Conservation (phyloP, 2,888 invertebrate genomes). For the Ochlodes sylvanus region DNA sequence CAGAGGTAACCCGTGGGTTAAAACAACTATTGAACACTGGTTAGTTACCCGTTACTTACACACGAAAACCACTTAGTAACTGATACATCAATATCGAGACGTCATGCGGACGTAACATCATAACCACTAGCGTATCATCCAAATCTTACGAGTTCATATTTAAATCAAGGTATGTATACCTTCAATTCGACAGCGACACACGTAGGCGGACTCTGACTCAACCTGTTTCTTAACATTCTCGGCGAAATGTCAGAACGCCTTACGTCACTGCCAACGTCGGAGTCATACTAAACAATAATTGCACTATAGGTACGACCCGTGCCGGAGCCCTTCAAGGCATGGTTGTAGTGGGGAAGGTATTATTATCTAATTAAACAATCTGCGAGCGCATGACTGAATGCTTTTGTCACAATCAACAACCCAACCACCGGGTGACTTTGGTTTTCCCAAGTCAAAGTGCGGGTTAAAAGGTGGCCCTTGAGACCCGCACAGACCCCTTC, state of each 20-base stretch:
- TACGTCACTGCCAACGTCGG: slow-evolving; percentile 29
- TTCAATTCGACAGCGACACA: slow-evolving; percentile 44
- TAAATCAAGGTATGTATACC: slow-evolving; percentile 44
- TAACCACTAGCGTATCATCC: slow-evolving; percentile 37
- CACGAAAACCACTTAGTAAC: too few species aligned
- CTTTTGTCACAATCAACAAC: background rate
- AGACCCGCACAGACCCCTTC: too few species aligned
- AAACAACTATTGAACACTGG: too few species aligned
- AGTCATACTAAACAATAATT: slow-evolving; percentile 14
- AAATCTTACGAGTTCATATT: slow-evolving; percentile 44
- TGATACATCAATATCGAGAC: too few species aligned
- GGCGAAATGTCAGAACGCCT: slow-evolving; percentile 39
- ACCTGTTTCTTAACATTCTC: slow-evolving; percentile 41
- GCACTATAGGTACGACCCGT: background rate
- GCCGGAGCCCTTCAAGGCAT: slow-evolving; percentile 6
- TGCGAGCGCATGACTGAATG: slow-evolving; percentile 6
- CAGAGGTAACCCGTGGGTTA: too few species aligned
- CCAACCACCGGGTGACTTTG: too few species aligned
- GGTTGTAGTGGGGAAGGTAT: slow-evolving; percentile 5
- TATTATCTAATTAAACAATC: slow-evolving; percentile 3
- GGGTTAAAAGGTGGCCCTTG: too few species aligned
- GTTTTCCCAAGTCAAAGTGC: too few species aligned
- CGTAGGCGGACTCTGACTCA: slow-evolving; percentile 46
- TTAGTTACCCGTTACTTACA: too few species aligned
- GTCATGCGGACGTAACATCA: background rate